Evolutionary conservation across 2,797 vertebrate species (phyloP).

Genomic region (Bovichtus variegatus): DNA sequence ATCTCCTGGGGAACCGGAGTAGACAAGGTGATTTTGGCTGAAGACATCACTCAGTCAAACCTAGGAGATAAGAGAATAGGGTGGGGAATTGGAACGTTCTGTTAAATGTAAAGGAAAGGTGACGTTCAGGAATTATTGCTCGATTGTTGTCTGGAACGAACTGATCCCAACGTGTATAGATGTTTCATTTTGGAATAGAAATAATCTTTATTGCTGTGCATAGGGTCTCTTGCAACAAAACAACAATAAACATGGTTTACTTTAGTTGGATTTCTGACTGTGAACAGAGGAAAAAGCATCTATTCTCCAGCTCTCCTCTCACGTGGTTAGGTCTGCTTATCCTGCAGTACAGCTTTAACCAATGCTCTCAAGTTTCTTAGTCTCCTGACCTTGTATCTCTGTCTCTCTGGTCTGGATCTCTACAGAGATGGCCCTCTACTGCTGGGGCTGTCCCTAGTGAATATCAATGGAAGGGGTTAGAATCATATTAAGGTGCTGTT

Average conservation of each 20-base stretch:
- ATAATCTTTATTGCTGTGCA: slow-evolving; percentile 19
- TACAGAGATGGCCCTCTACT: slow-evolving; percentile 29
- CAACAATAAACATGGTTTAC: slow-evolving; percentile 18
- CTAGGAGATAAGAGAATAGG: slow-evolving; percentile 70
- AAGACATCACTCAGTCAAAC: slow-evolving; percentile 82
- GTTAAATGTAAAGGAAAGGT: slow-evolving; percentile 62
- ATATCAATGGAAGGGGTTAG: slow-evolving; percentile 24
- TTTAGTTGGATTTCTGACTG: slow-evolving; percentile 21
- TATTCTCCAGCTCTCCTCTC: neutral
- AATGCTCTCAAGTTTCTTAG: slow-evolving; percentile 24
- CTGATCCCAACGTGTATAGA: slow-evolving; percentile 25
- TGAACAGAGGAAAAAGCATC: neutral
- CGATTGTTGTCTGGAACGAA: slow-evolving; percentile 18
- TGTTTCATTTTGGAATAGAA: slow-evolving; percentile 39
- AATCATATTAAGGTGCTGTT: slow-evolving; percentile 41
- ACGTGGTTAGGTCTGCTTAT: slow-evolving; percentile 1
- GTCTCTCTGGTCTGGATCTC: slow-evolving; percentile 34
- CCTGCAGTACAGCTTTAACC: slow-evolving; percentile 9
- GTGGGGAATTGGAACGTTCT: slow-evolving; percentile 51
- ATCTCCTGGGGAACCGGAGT: slow-evolving; percentile 76
- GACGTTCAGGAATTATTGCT: slow-evolving; percentile 48
- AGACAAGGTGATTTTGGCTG: slow-evolving; percentile 80
- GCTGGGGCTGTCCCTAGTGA: slow-evolving; percentile 23
- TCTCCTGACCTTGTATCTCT: slow-evolving; percentile 35
- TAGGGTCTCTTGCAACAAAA: slow-evolving; percentile 28